These are phyloP conservation scores for Rynchops niger DNA, from an alignment of 2,113 vertebrate genomes.

Conservation along the genomic window DNA sequence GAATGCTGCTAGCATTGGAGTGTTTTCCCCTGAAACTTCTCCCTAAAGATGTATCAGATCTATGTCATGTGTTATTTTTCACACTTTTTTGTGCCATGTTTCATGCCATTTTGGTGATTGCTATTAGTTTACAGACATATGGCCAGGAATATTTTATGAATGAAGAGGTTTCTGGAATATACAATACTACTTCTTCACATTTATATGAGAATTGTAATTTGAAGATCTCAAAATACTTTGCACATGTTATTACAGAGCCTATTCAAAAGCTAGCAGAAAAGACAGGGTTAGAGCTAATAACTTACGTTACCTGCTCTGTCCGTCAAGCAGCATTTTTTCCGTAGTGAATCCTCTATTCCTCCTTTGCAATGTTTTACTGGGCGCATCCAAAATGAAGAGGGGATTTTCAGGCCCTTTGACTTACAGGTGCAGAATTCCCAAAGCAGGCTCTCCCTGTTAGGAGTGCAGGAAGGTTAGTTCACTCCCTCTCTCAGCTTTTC, in stretches of 20 bases:
- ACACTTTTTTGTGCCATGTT: slow-evolving; percentile 11
- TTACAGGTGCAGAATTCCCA: background rate
- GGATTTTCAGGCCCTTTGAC: background rate
- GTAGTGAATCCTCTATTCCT: background rate
- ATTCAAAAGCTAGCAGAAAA: background rate
- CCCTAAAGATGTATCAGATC: slow-evolving; percentile 23
- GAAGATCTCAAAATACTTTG: slow-evolving; percentile 10
- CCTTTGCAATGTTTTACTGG: background rate
- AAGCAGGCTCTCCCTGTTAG: background rate
- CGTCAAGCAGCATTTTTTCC: background rate
- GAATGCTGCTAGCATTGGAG: background rate
- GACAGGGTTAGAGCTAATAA: background rate
- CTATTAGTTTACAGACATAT: slow-evolving; percentile 47
- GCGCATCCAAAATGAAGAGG: background rate
- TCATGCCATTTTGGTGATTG: slow-evolving; percentile 24
- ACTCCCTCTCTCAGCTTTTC: background rate
- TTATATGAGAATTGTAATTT: background rate
- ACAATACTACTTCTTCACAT: background rate
- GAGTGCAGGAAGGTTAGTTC: background rate
- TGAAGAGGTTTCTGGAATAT: slow-evolving; percentile 31
- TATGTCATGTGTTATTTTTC: slow-evolving; percentile 55
- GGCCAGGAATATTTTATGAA: slow-evolving; percentile 62
- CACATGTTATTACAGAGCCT: background rate
- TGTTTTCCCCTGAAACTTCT: slow-evolving; percentile 10
- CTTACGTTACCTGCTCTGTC: background rate